Evolutionary conservation across 2,797 vertebrate species (phyloP).

Genomic region (Ara ararauna): DNA sequence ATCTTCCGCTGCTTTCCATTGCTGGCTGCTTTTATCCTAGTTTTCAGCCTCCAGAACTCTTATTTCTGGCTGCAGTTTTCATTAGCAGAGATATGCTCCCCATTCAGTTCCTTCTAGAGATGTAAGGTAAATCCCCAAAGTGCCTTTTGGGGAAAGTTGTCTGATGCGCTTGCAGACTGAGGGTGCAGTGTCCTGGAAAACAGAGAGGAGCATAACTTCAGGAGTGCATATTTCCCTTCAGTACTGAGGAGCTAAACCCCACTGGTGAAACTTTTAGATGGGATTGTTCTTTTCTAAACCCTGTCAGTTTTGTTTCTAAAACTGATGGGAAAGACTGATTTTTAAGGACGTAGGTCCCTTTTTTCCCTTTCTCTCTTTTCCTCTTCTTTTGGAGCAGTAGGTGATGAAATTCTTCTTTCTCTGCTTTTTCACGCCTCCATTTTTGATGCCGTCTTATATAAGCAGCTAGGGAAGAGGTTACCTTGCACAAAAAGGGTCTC

Average conservation of each 20-base stretch:
- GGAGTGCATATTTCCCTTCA: not conserved
- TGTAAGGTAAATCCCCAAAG: conserved; percentile 53
- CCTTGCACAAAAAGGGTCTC: not conserved
- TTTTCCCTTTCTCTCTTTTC: not conserved
- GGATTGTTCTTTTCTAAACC: not conserved
- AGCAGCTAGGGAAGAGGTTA: not conserved
- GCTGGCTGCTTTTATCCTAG: conserved; percentile 60
- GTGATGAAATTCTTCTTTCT: not conserved
- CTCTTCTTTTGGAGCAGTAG: not conserved
- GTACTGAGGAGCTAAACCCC: not conserved
- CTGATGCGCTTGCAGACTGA: not conserved
- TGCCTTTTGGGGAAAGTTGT: not conserved
- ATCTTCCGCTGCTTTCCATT: not conserved
- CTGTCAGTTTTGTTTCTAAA: not conserved
- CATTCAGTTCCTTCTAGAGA: conserved; percentile 35
- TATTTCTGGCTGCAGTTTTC: conserved; percentile 34
- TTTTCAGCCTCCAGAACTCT: conserved; percentile 47
- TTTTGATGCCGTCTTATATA: not conserved
- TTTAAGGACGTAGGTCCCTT: not conserved
- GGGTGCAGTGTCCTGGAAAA: conserved; percentile 13
- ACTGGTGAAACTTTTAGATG: not conserved
- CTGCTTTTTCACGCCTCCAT: not conserved
- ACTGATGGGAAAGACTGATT: not conserved
- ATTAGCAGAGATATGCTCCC: conserved; percentile 8
- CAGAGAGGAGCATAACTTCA: not conserved